These are phyloP conservation scores for Neoarius graeffei DNA, from an alignment of 2,113 vertebrate genomes.

Conservation along the genomic window DNA sequence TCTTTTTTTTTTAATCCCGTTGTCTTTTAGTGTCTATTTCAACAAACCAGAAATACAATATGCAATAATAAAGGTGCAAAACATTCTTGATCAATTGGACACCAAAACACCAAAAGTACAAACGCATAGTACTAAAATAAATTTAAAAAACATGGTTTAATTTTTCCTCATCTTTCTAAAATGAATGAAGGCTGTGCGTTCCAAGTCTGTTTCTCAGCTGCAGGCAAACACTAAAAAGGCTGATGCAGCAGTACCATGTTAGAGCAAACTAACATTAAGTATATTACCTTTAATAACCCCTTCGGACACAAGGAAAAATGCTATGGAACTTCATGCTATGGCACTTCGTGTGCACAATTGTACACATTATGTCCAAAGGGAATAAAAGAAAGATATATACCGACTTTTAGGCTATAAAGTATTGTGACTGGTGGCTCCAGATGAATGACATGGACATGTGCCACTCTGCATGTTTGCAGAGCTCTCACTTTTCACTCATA, in stretches of 20 bases:
- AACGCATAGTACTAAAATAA: neutral
- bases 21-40: neutral
- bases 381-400: neutral
- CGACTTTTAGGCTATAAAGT: neutral
- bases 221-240: neutral
- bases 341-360: no score
- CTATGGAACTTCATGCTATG: no score
- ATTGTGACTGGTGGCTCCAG: neutral
- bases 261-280: neutral
- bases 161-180: neutral
- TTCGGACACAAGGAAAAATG: no score
- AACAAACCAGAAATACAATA: neutral
- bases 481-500: constrained; percentile 5
- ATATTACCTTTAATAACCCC: neutral
- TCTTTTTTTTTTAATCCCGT: neutral
- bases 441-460: neutral
- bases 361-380: no score
- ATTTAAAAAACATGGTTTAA: neutral
- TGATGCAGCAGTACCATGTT: neutral
- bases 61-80: neutral
- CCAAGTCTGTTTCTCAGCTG: neutral
- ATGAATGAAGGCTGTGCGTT: neutral
- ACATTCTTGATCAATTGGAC: neutral
- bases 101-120: neutral
- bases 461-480: neutral